Evolutionary conservation across 2,888 invertebrate species (phyloP).

Genomic region (Seira ritae): DNA sequence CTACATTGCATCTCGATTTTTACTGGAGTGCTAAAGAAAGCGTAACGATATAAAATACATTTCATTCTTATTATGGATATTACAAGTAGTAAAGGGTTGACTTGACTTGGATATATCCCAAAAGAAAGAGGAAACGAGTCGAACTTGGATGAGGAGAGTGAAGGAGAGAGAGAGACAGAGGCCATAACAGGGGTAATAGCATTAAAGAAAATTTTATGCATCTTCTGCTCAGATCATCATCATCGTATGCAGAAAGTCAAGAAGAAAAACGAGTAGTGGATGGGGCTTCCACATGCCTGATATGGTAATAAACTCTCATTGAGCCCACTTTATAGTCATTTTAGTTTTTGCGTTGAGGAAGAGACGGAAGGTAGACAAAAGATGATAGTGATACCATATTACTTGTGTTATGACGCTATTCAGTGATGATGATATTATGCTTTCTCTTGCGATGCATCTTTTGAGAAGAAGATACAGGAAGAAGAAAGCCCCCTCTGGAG

Average conservation of each 20-base stretch:
- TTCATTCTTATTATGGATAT: constrained; percentile 11
- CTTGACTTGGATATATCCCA: constrained; percentile 11
- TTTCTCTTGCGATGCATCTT: background rate
- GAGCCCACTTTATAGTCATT: constrained; percentile 8
- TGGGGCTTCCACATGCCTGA: background rate
- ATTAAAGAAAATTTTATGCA: constrained; percentile 62
- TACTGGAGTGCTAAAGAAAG: background rate
- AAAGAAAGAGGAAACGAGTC: background rate
- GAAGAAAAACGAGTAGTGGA: constrained; percentile 12
- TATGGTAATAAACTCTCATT: constrained; percentile 1
- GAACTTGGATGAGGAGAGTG: too few species aligned
- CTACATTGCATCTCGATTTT: constrained; percentile 5
- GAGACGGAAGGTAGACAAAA: constrained; percentile 10
- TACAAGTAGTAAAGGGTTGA: constrained; percentile 7
- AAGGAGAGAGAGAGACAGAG: constrained; percentile 26
- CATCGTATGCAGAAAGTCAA: constrained; percentile 31
- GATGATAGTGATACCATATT: constrained; percentile 8
- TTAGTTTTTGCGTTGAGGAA: background rate
- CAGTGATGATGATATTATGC: constrained; percentile 16
- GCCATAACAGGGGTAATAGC: constrained; percentile 58
- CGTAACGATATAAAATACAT: background rate
- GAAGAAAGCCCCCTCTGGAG: constrained; percentile 39
- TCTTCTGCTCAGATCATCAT: constrained; percentile 53
- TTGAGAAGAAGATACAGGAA: constrained; percentile 1
- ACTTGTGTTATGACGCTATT: constrained; percentile 6